A percentile compares a stretch with the other conserved stretches of the same genome.
phyloP scores from a whole-genome alignment of 2,113 vertebrate species.

The Camarhynchus parvulus region DNA sequence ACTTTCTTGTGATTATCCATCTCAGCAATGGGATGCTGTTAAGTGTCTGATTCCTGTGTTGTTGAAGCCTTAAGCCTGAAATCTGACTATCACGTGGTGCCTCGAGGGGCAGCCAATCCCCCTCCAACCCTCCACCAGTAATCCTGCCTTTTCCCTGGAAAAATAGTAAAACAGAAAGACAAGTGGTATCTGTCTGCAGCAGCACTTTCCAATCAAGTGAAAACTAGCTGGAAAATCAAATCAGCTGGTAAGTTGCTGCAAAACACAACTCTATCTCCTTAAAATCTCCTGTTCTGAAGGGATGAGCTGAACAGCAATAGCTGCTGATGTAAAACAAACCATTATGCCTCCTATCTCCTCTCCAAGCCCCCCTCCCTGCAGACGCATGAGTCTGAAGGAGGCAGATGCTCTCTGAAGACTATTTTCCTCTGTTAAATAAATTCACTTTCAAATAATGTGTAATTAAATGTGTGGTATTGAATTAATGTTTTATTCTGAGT shows the following conservation, averaged over 20 bases:
- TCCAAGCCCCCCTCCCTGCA: conserved; percentile 38
- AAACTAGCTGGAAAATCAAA: conserved; percentile 63
- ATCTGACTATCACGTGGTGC: background rate
- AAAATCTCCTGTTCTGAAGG: conserved; percentile 49
- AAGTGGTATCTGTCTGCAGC: conserved; percentile 34
- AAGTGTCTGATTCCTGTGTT: conserved; percentile 51
- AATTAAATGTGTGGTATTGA: conserved; percentile 78
- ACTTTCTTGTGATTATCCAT: conserved; percentile 43
- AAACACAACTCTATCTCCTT: conserved; percentile 56
- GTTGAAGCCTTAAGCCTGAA: conserved; percentile 56
- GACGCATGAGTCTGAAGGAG: conserved; percentile 41
- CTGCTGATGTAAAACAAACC: conserved; percentile 66
- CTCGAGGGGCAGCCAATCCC: background rate
- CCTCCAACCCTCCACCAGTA: background rate
- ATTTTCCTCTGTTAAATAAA: conserved; percentile 74
- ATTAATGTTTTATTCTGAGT: conserved; percentile 77
- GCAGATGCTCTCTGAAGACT: conserved; percentile 67
- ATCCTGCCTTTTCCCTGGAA: background rate
- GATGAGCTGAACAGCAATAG: conserved; percentile 40
- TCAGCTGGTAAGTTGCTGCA: conserved; percentile 40
- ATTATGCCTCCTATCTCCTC: conserved; percentile 45
- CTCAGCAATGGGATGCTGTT: background rate
- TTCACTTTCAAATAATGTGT: conserved; percentile 77
- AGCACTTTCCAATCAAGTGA: conserved; percentile 53
- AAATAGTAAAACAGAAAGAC: conserved; percentile 27